Percentiles rank a stretch among this genome's conserved stretches.
phyloP scores from a whole-genome alignment of 2,888 invertebrate species.

The Nomada ferruginata region DNA sequence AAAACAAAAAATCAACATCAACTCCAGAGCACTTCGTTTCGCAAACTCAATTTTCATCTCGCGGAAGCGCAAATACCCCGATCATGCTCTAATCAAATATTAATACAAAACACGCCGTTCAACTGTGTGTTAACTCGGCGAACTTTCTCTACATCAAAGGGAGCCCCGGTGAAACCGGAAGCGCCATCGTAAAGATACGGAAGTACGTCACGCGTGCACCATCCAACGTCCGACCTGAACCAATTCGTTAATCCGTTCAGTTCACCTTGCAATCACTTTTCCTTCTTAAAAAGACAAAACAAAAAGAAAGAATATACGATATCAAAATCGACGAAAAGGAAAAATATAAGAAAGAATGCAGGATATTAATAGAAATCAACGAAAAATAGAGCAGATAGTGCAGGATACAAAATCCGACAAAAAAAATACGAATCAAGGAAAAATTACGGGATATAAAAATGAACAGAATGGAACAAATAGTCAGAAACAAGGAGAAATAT shows the following conservation, averaged over 20 bases:
- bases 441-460: not conserved
- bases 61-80: slow-evolving; percentile 29
- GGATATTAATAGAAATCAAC: too few relatives aligned
- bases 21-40: not conserved
- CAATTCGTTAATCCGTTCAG: not conserved
- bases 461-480: not conserved
- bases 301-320: too few relatives aligned
- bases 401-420: not conserved
- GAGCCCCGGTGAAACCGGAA: slow-evolving; percentile 26
- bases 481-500: not conserved
- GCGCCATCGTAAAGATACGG: slow-evolving; percentile 41
- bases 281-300: too few relatives aligned
- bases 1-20: not conserved
- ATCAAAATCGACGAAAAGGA: too few relatives aligned
- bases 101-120: slow-evolving; percentile 44
- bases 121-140: slow-evolving; percentile 44
- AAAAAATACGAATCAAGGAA: not conserved
- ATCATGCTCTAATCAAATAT: slow-evolving; percentile 54
- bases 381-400: not conserved
- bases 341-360: too few relatives aligned
- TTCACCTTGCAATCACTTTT: not conserved
- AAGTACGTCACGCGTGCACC: not conserved
- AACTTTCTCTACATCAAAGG: slow-evolving; percentile 43
- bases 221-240: slow-evolving; percentile 7
- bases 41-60: slow-evolving; percentile 35